phyloP scores from a whole-genome alignment of 2,888 invertebrate species.

The Dascillus cervinus region DNA sequence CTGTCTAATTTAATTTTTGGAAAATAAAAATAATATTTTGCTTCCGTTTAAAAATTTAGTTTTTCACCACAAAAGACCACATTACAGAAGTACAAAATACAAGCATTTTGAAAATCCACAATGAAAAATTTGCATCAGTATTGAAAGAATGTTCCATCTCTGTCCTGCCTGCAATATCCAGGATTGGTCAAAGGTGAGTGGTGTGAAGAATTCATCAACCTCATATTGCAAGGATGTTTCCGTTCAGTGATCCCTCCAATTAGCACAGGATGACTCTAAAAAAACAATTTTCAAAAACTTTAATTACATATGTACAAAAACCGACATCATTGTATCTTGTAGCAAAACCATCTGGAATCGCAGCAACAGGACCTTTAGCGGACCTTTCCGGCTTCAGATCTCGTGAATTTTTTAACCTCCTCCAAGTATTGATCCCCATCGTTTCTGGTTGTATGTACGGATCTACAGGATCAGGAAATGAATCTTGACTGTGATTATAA shows the following conservation, averaged over 20 bases:
- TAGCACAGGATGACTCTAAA: conserved; percentile 51
- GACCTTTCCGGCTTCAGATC: conserved; percentile 41
- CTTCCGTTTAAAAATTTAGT: too few relatives aligned
- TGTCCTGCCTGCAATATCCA: conserved; percentile 70
- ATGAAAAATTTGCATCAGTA: too few relatives aligned
- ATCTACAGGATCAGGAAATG: conserved; percentile 57
- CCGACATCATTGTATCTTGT: background rate
- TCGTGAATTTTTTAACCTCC: conserved; percentile 57
- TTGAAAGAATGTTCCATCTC: conserved; percentile 65
- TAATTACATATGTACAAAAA: too few relatives aligned
- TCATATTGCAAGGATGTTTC: conserved; percentile 63
- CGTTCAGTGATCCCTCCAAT: conserved; percentile 57
- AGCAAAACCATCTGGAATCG: conserved; percentile 1
- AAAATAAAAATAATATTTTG: too few relatives aligned
- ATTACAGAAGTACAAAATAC: too few relatives aligned
- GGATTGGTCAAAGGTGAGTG: conserved; percentile 75
- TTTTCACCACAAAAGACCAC: too few relatives aligned
- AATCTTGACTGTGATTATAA: conserved; percentile 59
- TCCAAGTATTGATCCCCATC: conserved; percentile 55
- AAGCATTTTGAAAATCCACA: too few relatives aligned
- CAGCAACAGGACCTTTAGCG: conserved; percentile 17
- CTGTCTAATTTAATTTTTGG: too few relatives aligned
- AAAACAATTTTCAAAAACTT: conserved; percentile 2
- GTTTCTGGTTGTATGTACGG: conserved; percentile 62
- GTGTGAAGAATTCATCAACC: conserved; percentile 73